phyloP scores from a whole-genome alignment of 2,113 vertebrate species.

The Opisthocomus hoazin region DNA sequence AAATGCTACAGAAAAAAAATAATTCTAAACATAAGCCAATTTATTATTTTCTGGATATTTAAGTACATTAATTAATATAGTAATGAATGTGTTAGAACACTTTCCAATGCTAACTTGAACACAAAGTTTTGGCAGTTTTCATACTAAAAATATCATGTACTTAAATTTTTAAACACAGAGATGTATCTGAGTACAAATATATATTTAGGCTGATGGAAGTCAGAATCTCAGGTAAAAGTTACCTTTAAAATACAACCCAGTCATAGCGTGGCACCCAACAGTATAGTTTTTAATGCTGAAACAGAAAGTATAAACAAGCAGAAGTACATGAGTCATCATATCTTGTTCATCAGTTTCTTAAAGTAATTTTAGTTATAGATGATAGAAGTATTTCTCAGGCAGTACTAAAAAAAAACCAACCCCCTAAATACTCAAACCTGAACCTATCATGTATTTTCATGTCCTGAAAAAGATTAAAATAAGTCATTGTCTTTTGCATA shows the following conservation, averaged over 20 bases:
- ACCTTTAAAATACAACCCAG: not conserved
- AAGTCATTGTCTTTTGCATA: not conserved
- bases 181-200: not conserved
- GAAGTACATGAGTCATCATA: not conserved
- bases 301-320: not conserved
- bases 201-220: not conserved
- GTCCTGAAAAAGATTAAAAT: not conserved
- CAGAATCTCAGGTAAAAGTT: not conserved
- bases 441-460: not conserved
- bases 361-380: not conserved
- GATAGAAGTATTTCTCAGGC: not conserved
- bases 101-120: not conserved
- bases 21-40: not conserved
- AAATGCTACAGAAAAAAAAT: not conserved
- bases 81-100: not conserved
- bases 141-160: not conserved
- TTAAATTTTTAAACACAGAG: not conserved
- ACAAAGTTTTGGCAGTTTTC: not conserved
- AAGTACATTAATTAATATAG: not conserved
- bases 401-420: rapidly evolving
- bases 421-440: not conserved
- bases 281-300: not conserved
- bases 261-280: not conserved
- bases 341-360: not conserved
- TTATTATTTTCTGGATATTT: not conserved